These are phyloP conservation scores for Lepidurus apus DNA, from an alignment of 1,140 invertebrate species.

Conservation along the genomic window DNA sequence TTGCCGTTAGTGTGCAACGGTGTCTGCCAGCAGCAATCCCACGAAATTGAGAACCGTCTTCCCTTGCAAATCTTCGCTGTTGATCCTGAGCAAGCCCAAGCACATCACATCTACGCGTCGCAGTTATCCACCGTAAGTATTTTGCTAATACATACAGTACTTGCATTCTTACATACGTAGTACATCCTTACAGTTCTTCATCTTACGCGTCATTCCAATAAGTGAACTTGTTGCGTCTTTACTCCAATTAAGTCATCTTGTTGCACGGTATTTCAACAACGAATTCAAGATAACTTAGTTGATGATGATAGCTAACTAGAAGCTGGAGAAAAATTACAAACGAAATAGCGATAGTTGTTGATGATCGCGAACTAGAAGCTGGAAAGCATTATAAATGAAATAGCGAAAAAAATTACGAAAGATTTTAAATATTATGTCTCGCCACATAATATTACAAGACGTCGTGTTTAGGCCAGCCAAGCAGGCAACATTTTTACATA, in stretches of 20 bases:
- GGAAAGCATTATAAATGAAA: not conserved
- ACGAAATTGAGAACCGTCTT: not conserved
- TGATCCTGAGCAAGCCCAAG: not conserved
- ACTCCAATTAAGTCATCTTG: no score
- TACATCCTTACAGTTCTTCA: no score
- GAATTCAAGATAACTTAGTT: no score
- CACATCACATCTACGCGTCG: not conserved
- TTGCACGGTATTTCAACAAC: no score
- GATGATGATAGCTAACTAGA: not conserved
- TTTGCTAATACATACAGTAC: not conserved
- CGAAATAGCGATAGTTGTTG: not conserved
- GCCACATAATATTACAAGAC: not conserved
- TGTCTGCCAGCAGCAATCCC: not conserved
- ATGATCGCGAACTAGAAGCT: not conserved
- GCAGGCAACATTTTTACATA: not conserved
- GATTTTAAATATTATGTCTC: not conserved
- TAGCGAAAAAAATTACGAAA: not conserved
- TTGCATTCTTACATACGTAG: not conserved
- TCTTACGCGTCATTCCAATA: no score
- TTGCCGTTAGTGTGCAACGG: not conserved
- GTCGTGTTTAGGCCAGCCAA: constrained; percentile 4
- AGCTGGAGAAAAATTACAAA: not conserved
- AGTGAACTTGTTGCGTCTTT: no score
- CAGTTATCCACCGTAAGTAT: not conserved
- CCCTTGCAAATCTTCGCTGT: not conserved